Conservation (phyloP, 2,797 vertebrate species). For the Eulemur coronatus region DNA sequence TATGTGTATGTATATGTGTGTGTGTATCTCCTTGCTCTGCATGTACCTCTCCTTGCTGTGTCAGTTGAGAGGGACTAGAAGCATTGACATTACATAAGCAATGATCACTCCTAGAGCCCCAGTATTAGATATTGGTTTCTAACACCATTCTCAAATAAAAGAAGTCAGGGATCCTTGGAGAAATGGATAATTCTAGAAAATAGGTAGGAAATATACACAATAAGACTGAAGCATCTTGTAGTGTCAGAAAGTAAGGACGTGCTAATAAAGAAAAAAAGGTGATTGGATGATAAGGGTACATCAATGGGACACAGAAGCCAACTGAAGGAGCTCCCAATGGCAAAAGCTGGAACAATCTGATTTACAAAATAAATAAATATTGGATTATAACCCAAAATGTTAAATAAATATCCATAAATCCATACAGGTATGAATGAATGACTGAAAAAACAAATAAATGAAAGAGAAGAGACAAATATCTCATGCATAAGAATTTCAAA, state of each 20-base stretch:
- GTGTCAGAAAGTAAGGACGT: background rate
- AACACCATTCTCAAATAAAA: background rate
- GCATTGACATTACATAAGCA: background rate
- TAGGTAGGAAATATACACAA: background rate
- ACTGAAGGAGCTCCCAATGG: background rate
- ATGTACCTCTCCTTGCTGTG: background rate
- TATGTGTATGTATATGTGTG: background rate
- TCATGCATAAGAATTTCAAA: background rate
- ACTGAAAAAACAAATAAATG: background rate
- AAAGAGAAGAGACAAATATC: background rate
- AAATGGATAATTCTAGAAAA: background rate
- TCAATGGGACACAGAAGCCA: background rate
- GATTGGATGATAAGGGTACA: too few species aligned
- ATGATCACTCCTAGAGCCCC: background rate
- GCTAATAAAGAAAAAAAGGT: background rate
- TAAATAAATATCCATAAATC: background rate
- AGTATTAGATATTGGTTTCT: background rate
- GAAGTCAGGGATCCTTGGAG: background rate
- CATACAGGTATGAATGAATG: background rate
- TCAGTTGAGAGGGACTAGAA: background rate
- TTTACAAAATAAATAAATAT: background rate
- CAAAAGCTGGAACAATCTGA: background rate
- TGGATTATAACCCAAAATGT: background rate
- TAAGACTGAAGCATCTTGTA: background rate
- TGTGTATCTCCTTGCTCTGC: background rate